Conservation (phyloP, 2,888 invertebrate genomes). For the Synergus gifuensis region DNA sequence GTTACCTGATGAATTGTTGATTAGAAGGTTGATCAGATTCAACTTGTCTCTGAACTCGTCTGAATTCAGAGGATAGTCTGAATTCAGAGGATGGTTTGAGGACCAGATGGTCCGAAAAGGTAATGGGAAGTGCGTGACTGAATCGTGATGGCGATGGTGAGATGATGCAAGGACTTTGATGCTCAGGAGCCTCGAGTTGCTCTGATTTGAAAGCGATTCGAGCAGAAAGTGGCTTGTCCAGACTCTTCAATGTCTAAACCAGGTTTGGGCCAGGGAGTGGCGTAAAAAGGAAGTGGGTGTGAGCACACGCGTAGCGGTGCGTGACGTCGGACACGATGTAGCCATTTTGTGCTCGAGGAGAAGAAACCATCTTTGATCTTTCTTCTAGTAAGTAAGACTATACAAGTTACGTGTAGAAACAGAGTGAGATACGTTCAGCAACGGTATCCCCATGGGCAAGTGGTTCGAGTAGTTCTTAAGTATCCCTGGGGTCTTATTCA, state of each 20-base stretch:
- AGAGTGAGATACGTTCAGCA: slow-evolving; percentile 10
- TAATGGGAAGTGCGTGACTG: slow-evolving; percentile 50
- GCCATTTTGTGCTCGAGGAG: slow-evolving; percentile 69
- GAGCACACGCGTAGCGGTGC: slow-evolving; percentile 76
- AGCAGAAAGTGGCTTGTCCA: slow-evolving; percentile 48
- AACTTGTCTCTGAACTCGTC: background rate
- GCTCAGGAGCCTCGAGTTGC: slow-evolving; percentile 39
- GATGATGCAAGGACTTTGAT: slow-evolving; percentile 45
- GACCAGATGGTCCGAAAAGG: slow-evolving; percentile 52
- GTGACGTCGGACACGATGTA: slow-evolving; percentile 69
- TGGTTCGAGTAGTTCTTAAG: slow-evolving; percentile 37
- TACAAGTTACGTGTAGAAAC: slow-evolving; percentile 24
- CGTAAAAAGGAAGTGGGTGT: slow-evolving; percentile 78
- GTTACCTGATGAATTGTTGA: background rate
- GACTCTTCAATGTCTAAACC: slow-evolving; percentile 55
- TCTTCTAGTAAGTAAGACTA: slow-evolving; percentile 12
- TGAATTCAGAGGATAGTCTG: background rate
- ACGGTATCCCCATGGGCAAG: slow-evolving; percentile 40
- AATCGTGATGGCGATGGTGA: too few species aligned
- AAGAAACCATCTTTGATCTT: slow-evolving; percentile 67
- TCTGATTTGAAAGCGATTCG: slow-evolving; percentile 36
- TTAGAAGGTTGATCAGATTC: background rate
- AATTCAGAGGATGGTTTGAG: too few species aligned
- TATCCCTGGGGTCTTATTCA: slow-evolving; percentile 38
- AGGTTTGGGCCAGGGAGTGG: slow-evolving; percentile 74